These are phyloP conservation scores for Planococcus citri DNA, from an alignment of 1,140 invertebrate species.

Conservation along the genomic window DNA sequence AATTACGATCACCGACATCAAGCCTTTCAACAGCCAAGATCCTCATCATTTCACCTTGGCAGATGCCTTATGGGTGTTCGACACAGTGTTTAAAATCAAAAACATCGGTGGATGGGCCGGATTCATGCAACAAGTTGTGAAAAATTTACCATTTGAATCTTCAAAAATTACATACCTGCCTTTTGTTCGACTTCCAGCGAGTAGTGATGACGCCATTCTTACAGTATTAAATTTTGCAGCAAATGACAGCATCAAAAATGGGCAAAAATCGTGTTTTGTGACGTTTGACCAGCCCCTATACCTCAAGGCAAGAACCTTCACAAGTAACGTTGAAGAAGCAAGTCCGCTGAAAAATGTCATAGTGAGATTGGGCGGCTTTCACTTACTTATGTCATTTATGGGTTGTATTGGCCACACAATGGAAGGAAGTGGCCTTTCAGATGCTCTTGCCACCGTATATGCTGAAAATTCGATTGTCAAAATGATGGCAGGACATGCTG, in stretches of 20 bases:
- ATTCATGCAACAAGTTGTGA: not conserved
- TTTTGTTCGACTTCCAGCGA: not conserved
- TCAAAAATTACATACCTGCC: conserved; percentile 5
- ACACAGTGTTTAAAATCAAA: too few species aligned
- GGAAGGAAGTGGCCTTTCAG: conserved; percentile 27
- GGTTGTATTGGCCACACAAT: not conserved
- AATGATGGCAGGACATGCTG: conserved; percentile 33
- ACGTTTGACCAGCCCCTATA: conserved; percentile 21
- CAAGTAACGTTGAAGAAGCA: not conserved
- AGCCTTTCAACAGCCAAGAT: too few species aligned
- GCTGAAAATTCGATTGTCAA: conserved; percentile 32
- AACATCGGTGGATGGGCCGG: not conserved
- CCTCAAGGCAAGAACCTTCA: not conserved
- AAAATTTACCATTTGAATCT: not conserved
- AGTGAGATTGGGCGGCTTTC: conserved; percentile 9
- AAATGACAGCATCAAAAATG: not conserved
- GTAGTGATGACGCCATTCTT: not conserved
- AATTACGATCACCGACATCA: too few species aligned
- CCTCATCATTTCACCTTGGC: too few species aligned
- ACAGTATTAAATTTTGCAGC: not conserved
- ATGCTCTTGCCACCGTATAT: conserved; percentile 30
- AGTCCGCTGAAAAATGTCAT: not conserved
- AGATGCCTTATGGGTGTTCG: too few species aligned
- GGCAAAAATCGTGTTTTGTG: not conserved
- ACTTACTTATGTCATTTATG: conserved; percentile 9